phyloP scores from a whole-genome alignment of 2,797 vertebrate genomes.

The Hyperoplus immaculatus region DNA sequence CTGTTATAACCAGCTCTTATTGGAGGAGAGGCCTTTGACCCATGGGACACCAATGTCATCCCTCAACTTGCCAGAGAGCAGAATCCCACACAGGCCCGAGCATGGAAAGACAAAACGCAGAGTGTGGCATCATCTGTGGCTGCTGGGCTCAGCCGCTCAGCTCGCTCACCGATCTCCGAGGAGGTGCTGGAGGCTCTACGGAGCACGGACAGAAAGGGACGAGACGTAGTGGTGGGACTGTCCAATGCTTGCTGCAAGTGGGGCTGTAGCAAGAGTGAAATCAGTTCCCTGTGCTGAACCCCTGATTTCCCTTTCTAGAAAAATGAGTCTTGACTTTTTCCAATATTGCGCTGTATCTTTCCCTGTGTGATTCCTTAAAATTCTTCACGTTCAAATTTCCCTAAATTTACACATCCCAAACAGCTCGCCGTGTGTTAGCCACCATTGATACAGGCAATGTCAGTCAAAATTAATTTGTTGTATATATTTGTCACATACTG shows the following conservation, averaged over 20 bases:
- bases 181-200: slow-evolving; percentile 83
- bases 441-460: slow-evolving; percentile 21
- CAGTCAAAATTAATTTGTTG: slow-evolving; percentile 23
- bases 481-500: slow-evolving; percentile 15
- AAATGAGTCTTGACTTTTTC: not conserved
- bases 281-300: slow-evolving; percentile 90
- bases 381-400: not conserved
- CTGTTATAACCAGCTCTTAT: slow-evolving; percentile 63
- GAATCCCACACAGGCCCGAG: slow-evolving; percentile 60
- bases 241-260: slow-evolving; percentile 91
- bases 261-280: slow-evolving; percentile 92
- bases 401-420: slow-evolving; percentile 8
- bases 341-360: slow-evolving; percentile 14
- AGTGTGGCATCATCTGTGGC: slow-evolving; percentile 55
- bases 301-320: not conserved
- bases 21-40: slow-evolving; percentile 76
- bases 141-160: slow-evolving; percentile 66
- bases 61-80: slow-evolving; percentile 63
- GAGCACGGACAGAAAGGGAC: slow-evolving; percentile 81
- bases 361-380: not conserved
- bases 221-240: slow-evolving; percentile 87
- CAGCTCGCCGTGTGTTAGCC: slow-evolving; percentile 14
- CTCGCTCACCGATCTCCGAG: slow-evolving; percentile 78
- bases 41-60: slow-evolving; percentile 74
- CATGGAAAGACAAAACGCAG: slow-evolving; percentile 69